These are phyloP conservation scores for Cottoperca gobio DNA, from an alignment of 2,797 vertebrate genomes.

Conservation along the genomic window DNA sequence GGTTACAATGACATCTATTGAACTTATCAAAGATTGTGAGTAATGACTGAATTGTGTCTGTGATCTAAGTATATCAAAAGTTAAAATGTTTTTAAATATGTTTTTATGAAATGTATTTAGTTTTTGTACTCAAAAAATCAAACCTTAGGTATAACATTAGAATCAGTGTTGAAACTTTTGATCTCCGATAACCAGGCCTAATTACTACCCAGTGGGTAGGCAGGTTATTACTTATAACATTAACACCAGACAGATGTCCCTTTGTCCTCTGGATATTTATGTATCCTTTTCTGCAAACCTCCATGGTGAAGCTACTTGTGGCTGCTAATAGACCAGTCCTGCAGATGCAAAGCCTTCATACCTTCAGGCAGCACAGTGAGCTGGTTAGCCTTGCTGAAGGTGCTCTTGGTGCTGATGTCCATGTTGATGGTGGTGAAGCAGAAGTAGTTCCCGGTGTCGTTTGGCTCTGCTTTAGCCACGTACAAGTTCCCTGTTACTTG, in stretches of 20 bases:
- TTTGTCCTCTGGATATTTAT: neutral
- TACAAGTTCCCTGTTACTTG: slow-evolving; percentile 96
- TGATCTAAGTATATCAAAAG: too few species aligned
- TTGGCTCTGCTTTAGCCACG: slow-evolving; percentile 89
- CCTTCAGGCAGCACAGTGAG: slow-evolving; percentile 91
- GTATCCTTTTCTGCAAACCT: neutral
- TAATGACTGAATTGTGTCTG: too few species aligned
- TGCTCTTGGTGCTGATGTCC: slow-evolving; percentile 95
- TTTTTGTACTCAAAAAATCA: too few species aligned
- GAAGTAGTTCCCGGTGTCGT: slow-evolving; percentile 93
- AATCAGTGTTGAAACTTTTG: too few species aligned
- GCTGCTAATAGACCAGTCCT: neutral
- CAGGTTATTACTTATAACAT: neutral
- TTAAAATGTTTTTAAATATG: too few species aligned
- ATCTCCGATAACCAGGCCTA: too few species aligned
- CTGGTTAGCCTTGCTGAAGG: slow-evolving; percentile 93
- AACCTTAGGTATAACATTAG: too few species aligned
- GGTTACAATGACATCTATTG: too few species aligned
- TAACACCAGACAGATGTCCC: neutral
- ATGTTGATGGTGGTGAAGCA: slow-evolving; percentile 96
- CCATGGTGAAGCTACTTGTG: neutral
- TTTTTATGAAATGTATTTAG: too few species aligned
- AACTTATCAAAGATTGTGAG: too few species aligned
- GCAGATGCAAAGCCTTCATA: slow-evolving; percentile 55
- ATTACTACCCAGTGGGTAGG: too few species aligned